Conservation (phyloP, 2,113 vertebrate genomes). For the Malurus melanocephalus region DNA sequence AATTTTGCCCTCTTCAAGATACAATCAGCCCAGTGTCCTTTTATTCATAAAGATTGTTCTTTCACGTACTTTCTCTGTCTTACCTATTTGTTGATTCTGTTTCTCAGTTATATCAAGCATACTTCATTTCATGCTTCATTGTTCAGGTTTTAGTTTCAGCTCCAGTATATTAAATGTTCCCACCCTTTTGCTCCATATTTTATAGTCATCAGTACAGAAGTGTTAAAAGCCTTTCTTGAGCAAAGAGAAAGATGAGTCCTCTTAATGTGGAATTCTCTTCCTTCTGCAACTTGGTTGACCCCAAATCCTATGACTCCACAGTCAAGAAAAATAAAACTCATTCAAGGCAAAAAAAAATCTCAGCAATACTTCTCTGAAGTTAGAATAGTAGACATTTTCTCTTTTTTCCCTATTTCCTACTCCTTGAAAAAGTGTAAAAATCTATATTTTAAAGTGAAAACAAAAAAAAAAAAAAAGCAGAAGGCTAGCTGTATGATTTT, state of each 20-base stretch:
- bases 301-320: neutral
- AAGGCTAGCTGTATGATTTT: neutral
- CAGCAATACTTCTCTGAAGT: neutral
- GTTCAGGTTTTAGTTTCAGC: slow-evolving; percentile 57
- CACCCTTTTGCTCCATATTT: slow-evolving; percentile 51
- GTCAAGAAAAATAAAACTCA: slow-evolving; percentile 22
- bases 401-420: neutral
- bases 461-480: neutral
- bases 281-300: slow-evolving; percentile 36
- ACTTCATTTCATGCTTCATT: slow-evolving; percentile 68
- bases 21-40: neutral
- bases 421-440: neutral
- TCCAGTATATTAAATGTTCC: slow-evolving; percentile 41
- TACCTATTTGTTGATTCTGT: slow-evolving; percentile 59
- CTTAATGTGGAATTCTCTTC: slow-evolving; percentile 8
- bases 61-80: slow-evolving; percentile 13
- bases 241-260: neutral
- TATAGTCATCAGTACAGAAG: neutral
- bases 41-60: slow-evolving; percentile 29
- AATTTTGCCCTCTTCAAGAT: slow-evolving; percentile 6
- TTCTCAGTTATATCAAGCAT: slow-evolving; percentile 45
- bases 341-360: neutral
- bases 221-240: slow-evolving; percentile 35
- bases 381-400: neutral
- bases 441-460: neutral